These are phyloP conservation scores for Emydura subglobosa DNA, from an alignment of 2,113 vertebrate species.

Conservation along the genomic window DNA sequence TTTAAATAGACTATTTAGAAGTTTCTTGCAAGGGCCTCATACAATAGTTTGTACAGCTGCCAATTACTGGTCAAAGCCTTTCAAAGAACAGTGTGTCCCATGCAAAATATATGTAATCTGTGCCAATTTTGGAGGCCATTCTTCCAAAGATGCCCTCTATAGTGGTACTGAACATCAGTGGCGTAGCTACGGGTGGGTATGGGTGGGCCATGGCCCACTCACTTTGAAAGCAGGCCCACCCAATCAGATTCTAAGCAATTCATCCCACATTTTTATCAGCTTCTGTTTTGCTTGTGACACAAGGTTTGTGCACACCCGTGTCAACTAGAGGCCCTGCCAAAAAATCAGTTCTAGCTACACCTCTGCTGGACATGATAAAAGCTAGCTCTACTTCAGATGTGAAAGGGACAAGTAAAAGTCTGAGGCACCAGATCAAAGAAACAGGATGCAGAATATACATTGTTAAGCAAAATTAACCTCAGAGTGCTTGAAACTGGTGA, in stretches of 20 bases:
- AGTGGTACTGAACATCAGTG: neutral
- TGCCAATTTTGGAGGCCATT: neutral
- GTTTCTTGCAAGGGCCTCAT: neutral
- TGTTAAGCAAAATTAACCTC: neutral
- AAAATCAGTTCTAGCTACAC: too few species aligned
- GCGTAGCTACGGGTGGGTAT: too few species aligned
- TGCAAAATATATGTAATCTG: neutral
- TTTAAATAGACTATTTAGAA: neutral
- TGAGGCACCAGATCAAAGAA: neutral
- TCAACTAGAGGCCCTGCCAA: too few species aligned
- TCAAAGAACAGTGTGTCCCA: conserved; percentile 34
- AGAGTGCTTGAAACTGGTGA: neutral
- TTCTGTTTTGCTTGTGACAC: too few species aligned
- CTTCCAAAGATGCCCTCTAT: neutral
- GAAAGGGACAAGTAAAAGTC: neutral
- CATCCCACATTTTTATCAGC: too few species aligned
- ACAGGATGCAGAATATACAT: neutral
- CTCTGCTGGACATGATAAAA: neutral
- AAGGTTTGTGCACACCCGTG: too few species aligned
- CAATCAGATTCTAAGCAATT: too few species aligned
- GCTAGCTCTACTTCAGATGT: neutral
- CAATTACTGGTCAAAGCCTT: neutral
- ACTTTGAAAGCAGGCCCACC: too few species aligned
- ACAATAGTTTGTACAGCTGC: neutral
- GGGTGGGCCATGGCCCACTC: too few species aligned